A percentile compares a stretch with the other conserved stretches of the same genome.
These are phyloP conservation scores for Salticus scenicus DNA, from an alignment of 2,888 invertebrate species.

Conservation along the genomic window DNA sequence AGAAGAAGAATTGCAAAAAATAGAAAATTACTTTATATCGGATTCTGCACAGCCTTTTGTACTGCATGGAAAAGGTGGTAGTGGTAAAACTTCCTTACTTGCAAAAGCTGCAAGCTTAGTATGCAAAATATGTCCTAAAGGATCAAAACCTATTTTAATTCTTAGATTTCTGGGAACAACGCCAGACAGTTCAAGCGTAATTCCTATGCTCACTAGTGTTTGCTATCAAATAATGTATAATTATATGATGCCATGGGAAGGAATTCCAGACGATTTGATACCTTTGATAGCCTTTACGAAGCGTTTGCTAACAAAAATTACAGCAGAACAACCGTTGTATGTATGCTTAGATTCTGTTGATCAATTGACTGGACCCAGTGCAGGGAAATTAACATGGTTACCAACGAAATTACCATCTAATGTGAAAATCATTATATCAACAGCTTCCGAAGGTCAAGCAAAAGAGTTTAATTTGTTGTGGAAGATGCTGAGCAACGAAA, in stretches of 20 bases:
- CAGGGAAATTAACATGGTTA: slow-evolving; percentile 96
- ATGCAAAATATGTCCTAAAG: slow-evolving; percentile 79
- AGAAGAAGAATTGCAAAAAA: slow-evolving; percentile 87
- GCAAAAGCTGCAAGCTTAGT: slow-evolving; percentile 90
- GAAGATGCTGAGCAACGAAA: slow-evolving; percentile 90
- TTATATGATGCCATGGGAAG: slow-evolving; percentile 91
- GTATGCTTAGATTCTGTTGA: slow-evolving; percentile 97
- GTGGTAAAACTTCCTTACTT: slow-evolving; percentile 96
- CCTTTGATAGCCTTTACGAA: slow-evolving; percentile 97
- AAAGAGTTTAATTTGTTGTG: slow-evolving; percentile 89
- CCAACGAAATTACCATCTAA: slow-evolving; percentile 91
- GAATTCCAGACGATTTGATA: slow-evolving; percentile 96
- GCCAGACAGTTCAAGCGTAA: slow-evolving; percentile 95
- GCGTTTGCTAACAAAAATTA: slow-evolving; percentile 89
- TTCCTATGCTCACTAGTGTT: slow-evolving; percentile 94
- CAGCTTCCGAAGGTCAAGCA: slow-evolving; percentile 90
- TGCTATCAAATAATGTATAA: slow-evolving; percentile 97
- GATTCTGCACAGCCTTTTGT: slow-evolving; percentile 89
- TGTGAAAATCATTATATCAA: slow-evolving; percentile 95
- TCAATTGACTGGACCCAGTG: slow-evolving; percentile 94
- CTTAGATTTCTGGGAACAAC: slow-evolving; percentile 96
- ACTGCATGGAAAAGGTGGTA: slow-evolving; percentile 95
- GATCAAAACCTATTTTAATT: slow-evolving; percentile 87
- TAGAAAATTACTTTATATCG: slow-evolving; percentile 88
- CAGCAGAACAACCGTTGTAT: slow-evolving; percentile 87